Conservation (phyloP, 2,888 invertebrate genomes). For the Stenodema calcarata region DNA sequence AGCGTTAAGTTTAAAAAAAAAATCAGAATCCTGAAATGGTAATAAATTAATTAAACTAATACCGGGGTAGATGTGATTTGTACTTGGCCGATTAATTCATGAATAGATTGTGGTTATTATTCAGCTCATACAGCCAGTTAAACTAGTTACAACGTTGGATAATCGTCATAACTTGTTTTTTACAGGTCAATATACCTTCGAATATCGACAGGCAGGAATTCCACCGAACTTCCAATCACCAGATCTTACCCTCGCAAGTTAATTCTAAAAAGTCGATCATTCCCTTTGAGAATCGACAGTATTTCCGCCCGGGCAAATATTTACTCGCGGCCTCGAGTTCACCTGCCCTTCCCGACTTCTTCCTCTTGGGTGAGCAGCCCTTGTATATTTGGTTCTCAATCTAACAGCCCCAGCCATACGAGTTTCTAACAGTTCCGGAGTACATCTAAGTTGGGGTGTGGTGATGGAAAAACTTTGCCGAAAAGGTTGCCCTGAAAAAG, state of each 20-base stretch:
- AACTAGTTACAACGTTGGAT: too few relatives aligned
- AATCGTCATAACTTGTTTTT: too few relatives aligned
- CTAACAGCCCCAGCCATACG: background rate
- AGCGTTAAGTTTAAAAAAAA: too few relatives aligned
- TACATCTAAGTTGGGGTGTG: background rate
- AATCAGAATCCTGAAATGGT: too few relatives aligned
- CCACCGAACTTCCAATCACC: background rate
- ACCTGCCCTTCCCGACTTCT: background rate
- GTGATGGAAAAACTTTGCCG: background rate
- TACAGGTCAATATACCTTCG: too few relatives aligned
- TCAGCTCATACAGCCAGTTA: too few relatives aligned
- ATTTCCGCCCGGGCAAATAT: slow-evolving; percentile 13
- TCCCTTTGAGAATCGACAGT: slow-evolving; percentile 24
- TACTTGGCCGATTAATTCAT: too few relatives aligned
- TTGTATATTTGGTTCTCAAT: background rate
- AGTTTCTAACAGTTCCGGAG: background rate
- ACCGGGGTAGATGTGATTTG: too few relatives aligned
- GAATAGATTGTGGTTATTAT: too few relatives aligned
- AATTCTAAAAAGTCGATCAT: background rate
- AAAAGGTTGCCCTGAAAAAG: too few relatives aligned
- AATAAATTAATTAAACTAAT: too few relatives aligned
- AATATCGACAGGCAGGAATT: background rate
- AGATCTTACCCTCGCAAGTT: background rate
- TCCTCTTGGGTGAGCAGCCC: background rate
- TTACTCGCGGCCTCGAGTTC: background rate